phyloP scores from a whole-genome alignment of 2,888 invertebrate species.

The Acholoe squamosa region DNA sequence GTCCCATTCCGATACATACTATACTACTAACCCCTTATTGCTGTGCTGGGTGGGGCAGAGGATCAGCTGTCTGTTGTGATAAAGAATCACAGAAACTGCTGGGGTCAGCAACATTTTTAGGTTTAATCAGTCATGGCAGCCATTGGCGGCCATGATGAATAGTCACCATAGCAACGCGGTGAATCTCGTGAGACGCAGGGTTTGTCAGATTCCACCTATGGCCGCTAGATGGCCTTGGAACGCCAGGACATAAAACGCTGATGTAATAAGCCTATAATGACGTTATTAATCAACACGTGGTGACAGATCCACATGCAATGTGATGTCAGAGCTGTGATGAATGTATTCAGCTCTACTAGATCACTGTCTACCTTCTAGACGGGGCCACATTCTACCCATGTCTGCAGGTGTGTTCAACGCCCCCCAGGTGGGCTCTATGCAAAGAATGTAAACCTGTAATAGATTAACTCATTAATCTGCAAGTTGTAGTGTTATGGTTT shows the following conservation, averaged over 20 bases:
- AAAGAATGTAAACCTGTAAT: too few relatives aligned
- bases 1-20: too few relatives aligned
- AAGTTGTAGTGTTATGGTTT: too few relatives aligned
- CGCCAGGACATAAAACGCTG: constrained; percentile 16
- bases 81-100: constrained; percentile 22
- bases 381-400: neutral
- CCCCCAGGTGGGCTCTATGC: too few relatives aligned
- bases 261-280: constrained; percentile 41
- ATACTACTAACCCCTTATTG: constrained; percentile 8
- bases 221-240: constrained; percentile 10
- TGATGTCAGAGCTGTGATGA: neutral
- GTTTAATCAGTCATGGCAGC: constrained; percentile 18
- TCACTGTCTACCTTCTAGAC: neutral
- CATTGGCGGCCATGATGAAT: constrained; percentile 29
- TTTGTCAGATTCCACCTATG: constrained; percentile 28
- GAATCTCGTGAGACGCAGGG: neutral
- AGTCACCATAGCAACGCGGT: neutral
- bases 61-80: neutral
- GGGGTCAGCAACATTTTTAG: neutral
- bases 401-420: neutral
- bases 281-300: neutral
- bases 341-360: neutral
- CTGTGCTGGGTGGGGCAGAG: neutral
- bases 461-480: too few relatives aligned
- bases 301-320: constrained; percentile 34